Evolutionary conservation across 1,140 invertebrate genomes (phyloP).

Genomic region (Oryzaephilus surinamensis): DNA sequence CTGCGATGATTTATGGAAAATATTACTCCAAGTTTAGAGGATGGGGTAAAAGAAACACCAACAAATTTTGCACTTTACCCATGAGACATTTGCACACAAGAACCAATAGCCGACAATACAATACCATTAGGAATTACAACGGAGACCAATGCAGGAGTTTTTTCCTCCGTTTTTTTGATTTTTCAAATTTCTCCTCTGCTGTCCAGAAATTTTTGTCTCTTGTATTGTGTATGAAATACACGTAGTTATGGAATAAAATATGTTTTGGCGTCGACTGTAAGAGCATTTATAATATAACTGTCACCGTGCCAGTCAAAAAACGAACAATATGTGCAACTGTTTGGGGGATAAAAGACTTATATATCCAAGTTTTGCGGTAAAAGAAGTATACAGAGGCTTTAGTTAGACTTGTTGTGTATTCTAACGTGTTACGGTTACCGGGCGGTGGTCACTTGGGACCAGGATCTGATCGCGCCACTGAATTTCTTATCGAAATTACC

Average conservation of each 20-base stretch:
- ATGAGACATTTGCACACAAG: no score
- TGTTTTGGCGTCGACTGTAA: conserved; percentile 17
- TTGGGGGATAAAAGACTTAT: no score
- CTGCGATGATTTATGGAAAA: conserved; percentile 32
- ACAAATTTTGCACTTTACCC: no score
- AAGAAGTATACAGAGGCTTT: no score
- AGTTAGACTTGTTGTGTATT: no score
- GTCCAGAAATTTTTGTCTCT: no score
- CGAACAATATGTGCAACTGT: no score
- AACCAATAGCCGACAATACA: conserved; percentile 15
- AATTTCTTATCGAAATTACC: conserved; percentile 29
- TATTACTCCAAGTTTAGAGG: conserved; percentile 19
- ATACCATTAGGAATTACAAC: conserved; percentile 22
- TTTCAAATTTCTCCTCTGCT: no score
- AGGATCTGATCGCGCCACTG: no score
- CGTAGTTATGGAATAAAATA: conserved; percentile 20
- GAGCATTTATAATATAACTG: conserved; percentile 31
- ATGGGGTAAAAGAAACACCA: no score
- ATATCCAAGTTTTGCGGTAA: no score
- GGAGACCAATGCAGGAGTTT: conserved; percentile 18
- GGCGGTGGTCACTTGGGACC: conserved; percentile 12
- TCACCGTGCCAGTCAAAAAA: conserved; percentile 25
- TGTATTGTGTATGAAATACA: conserved; percentile 20
- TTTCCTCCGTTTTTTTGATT: no score
- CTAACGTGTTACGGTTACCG: conserved; percentile 13